Percentiles rank a stretch among this genome's conserved stretches.
Conservation (phyloP, 2,888 invertebrate species). For the Cataglyphis albicans region DNA sequence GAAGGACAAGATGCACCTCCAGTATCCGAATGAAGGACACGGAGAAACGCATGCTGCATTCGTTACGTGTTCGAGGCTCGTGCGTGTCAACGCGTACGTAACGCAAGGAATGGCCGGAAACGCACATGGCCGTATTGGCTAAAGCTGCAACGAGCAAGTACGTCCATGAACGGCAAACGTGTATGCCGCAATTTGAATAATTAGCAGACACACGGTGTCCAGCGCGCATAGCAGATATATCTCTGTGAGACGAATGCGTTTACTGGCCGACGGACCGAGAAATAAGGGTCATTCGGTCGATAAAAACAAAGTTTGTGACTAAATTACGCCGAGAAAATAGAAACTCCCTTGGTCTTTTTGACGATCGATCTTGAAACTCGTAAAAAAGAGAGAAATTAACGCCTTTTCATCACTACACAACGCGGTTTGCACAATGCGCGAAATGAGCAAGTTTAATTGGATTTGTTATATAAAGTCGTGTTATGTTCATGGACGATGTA, state of each 20-base stretch:
- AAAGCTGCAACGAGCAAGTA: conserved; percentile 73
- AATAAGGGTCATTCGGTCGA: conserved; percentile 55
- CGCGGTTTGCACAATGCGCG: conserved; percentile 3
- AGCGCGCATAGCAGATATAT: conserved; percentile 43
- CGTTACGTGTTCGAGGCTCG: conserved; percentile 69
- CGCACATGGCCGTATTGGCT: conserved; percentile 59
- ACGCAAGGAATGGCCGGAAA: conserved; percentile 70
- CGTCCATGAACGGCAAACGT: conserved; percentile 54
- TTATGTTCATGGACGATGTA: not conserved
- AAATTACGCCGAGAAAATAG: conserved; percentile 8
- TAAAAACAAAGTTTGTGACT: conserved; percentile 32
- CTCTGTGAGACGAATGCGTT: conserved; percentile 48
- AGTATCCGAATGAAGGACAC: conserved; percentile 15
- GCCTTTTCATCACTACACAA: not conserved
- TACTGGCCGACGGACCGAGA: conserved; percentile 19
- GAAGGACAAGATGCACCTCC: conserved; percentile 33
- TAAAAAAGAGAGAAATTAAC: conserved; percentile 20
- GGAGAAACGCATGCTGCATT: conserved; percentile 50
- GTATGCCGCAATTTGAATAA: conserved; percentile 77
- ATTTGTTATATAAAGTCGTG: conserved; percentile 9
- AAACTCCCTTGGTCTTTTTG: conserved; percentile 2
- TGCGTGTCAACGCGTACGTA: conserved; percentile 63
- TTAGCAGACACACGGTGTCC: conserved; percentile 65
- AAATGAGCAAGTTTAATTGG: conserved; percentile 14
- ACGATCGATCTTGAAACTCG: conserved; percentile 15